Conservation (phyloP, 2,888 invertebrate species). For the Synanthedon myopaeformis region DNA sequence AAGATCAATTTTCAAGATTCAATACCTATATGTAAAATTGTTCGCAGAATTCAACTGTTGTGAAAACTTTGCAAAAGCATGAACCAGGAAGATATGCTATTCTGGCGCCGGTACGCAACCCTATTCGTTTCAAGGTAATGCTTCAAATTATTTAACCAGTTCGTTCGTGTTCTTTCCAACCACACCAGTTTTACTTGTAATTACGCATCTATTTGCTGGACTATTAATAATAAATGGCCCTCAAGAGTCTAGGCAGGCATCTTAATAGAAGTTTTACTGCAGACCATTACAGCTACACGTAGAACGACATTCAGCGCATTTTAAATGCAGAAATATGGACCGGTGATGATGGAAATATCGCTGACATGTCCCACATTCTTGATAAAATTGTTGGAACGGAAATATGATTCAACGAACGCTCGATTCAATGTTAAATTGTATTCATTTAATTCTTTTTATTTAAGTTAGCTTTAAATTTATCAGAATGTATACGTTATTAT, state of each 20-base stretch:
- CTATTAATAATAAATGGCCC: neutral
- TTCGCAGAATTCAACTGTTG: conserved; percentile 41
- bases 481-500: neutral
- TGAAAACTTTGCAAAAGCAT: conserved; percentile 46
- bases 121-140: conserved; percentile 39
- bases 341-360: conserved; percentile 39
- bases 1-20: neutral
- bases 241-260: conserved; percentile 2
- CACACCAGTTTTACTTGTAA: neutral
- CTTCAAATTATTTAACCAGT: neutral
- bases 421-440: conserved; percentile 12
- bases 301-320: conserved; percentile 18
- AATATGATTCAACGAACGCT: conserved; percentile 42
- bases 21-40: neutral
- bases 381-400: conserved; percentile 56
- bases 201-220: neutral
- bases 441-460: conserved; percentile 1
- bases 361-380: conserved; percentile 45
- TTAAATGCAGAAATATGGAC: conserved; percentile 25
- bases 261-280: conserved; percentile 3
- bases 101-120: conserved; percentile 26
- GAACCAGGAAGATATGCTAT: conserved; percentile 29
- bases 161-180: neutral
- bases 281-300: conserved; percentile 7
- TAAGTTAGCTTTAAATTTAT: neutral